Percentiles rank a stretch among this genome's conserved stretches.
These are phyloP conservation scores for Phalanger gymnotis DNA, from an alignment of 2,797 vertebrate genomes.

Conservation along the genomic window DNA sequence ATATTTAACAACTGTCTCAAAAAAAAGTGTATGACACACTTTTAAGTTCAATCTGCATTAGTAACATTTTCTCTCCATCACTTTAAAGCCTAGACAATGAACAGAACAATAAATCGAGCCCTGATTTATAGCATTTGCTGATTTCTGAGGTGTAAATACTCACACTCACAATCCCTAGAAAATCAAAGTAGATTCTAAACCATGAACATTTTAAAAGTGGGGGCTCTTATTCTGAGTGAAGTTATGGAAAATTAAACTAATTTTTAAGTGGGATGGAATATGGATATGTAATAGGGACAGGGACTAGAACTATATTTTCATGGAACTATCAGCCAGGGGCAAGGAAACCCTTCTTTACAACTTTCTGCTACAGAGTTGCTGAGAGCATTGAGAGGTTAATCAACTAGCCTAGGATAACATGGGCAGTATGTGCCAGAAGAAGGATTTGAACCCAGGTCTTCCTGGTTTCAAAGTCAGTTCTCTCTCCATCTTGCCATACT, in stretches of 20 bases:
- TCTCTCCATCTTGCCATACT: neutral
- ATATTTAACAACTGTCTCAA: neutral
- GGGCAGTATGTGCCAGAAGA: neutral
- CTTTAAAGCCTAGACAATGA: neutral
- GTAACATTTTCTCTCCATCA: neutral
- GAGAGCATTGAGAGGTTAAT: neutral
- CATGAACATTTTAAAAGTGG: neutral
- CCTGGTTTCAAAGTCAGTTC: neutral
- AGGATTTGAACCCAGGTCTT: neutral
- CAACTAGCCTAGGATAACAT: neutral
- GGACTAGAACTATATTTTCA: neutral
- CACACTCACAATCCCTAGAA: neutral
- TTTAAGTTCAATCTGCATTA: neutral
- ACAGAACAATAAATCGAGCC: neutral
- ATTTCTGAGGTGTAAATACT: too few species aligned
- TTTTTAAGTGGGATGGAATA: neutral
- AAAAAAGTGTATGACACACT: neutral
- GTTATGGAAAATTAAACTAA: neutral
- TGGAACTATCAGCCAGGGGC: neutral
- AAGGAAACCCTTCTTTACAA: neutral
- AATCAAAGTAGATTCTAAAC: neutral
- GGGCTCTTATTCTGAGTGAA: neutral
- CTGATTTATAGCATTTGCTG: neutral
- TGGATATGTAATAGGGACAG: neutral
- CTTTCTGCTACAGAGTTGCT: neutral